Evolutionary conservation across 1,140 invertebrate genomes (phyloP), one percentile per base, ranked within the genome.

Genomic region (Manduca sexta): DNA sequence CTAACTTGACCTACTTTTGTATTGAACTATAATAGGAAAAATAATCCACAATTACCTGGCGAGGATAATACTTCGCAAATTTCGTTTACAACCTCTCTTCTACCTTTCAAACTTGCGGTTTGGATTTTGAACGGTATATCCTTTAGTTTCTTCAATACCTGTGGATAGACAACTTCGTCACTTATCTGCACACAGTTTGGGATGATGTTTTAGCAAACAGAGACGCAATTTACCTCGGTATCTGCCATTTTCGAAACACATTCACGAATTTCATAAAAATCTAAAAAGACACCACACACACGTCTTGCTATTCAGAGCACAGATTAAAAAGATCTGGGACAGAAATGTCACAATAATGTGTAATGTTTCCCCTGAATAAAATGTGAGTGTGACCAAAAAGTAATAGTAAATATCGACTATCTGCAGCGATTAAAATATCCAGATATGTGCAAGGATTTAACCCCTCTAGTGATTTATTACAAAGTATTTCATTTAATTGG

Each of bases 101-200:
- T 89, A 60, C 93, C 92, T 60, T 91, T 93, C 51, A 92, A 88
- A 75, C 93, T 93, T 35, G 93, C 89, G 60, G 91, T 92, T 74
- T 94, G 91, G 54, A 95, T 89, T 79, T 91, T 91, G 76, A 91
- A 90, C 16, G 93, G 92, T 78, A 96, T 88, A 88, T 94, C 93
- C 70, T 93, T 94, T 55, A 95, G 85, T 61, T 90, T 91, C 82
- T 90, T 93, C 45, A 91, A 76, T 58, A 92, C 80, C 92, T 94
- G 77, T 12, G 87, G 88, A 63, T 64, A 72, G 73, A 86, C 48
- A 45, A 31, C 60, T 41, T 0, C 14, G 38, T 55, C 57, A 60
- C 21, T 53, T 39, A 49, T 45, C 12, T 33, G 14, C 3, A 13
- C 35, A 49, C 35, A 48, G 52, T 12, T 40, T 3, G 13, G 44